A percentile compares a stretch with the other conserved stretches of the same genome.
Conservation (phyloP, 2,888 invertebrate genomes). For the Icerya purchasi region DNA sequence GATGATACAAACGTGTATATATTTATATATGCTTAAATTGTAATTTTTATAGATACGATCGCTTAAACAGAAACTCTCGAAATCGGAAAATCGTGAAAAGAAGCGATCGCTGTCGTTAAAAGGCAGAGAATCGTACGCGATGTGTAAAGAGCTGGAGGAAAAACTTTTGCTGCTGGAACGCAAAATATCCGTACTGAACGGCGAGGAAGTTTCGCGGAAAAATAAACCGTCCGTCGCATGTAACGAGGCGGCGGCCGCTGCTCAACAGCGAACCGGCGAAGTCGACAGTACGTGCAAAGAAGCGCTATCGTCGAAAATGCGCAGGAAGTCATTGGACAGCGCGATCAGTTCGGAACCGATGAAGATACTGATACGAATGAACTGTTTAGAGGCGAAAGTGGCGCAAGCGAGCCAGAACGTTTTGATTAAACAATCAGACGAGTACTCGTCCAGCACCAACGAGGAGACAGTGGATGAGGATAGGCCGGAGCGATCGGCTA, state of each 20-base stretch:
- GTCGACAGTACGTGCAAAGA: slow-evolving; percentile 26
- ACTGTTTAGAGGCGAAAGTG: slow-evolving; percentile 54
- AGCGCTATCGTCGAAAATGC: slow-evolving; percentile 31
- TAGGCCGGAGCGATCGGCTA: slow-evolving; percentile 15
- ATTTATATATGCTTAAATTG: neutral
- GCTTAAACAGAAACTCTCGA: slow-evolving; percentile 55
- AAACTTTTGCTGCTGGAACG: slow-evolving; percentile 60
- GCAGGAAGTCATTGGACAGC: slow-evolving; percentile 57
- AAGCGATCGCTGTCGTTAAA: slow-evolving; percentile 64
- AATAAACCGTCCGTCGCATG: neutral
- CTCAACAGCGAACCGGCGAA: too few species aligned
- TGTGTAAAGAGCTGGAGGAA: slow-evolving; percentile 64
- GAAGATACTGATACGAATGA: slow-evolving; percentile 54
- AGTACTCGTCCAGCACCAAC: neutral
- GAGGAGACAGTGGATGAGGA: slow-evolving; percentile 12
- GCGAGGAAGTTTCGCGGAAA: slow-evolving; percentile 22
- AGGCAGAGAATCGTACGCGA: slow-evolving; percentile 47
- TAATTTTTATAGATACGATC: slow-evolving; percentile 30
- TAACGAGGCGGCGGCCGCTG: neutral
- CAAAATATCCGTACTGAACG: slow-evolving; percentile 47
- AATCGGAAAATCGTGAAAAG: slow-evolving; percentile 53
- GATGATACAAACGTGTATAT: too few species aligned
- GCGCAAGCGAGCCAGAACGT: slow-evolving; percentile 30
- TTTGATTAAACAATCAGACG: slow-evolving; percentile 8
- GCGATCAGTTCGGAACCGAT: slow-evolving; percentile 47